Percentiles rank a stretch among this genome's conserved stretches.
These are phyloP conservation scores for Synanthedon andrenaeformis DNA, from an alignment of 2,888 invertebrate genomes.

Conservation along the genomic window DNA sequence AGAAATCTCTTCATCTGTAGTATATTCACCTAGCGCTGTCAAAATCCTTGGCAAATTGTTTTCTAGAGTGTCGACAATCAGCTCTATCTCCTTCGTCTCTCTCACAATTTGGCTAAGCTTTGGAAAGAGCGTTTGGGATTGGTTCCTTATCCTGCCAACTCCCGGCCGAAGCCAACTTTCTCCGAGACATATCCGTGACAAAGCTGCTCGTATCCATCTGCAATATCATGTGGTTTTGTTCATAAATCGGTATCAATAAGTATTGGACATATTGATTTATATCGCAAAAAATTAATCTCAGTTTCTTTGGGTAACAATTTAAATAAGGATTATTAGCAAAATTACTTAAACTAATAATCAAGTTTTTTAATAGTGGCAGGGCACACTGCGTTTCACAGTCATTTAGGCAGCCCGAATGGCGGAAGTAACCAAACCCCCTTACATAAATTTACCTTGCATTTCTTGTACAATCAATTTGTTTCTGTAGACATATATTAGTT, in stretches of 20 bases:
- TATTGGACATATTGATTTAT: not conserved
- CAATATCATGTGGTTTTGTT: slow-evolving; percentile 1
- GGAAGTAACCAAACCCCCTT: too few species aligned
- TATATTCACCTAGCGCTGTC: slow-evolving; percentile 52
- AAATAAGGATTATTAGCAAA: too few species aligned
- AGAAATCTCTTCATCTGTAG: slow-evolving; percentile 60
- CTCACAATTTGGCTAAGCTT: slow-evolving; percentile 52
- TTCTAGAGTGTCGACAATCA: slow-evolving; percentile 55
- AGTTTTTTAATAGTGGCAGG: too few species aligned
- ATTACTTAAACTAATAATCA: too few species aligned
- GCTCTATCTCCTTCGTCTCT: slow-evolving; percentile 39
- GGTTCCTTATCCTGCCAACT: slow-evolving; percentile 54
- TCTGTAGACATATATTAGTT: slow-evolving; percentile 54
- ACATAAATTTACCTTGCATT: slow-evolving; percentile 45
- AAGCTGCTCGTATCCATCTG: slow-evolving; percentile 63
- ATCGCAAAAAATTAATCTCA: not conserved
- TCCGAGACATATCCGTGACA: slow-evolving; percentile 56
- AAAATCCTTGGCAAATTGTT: slow-evolving; percentile 51
- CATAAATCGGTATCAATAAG: too few species aligned
- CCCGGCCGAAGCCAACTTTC: slow-evolving; percentile 60
- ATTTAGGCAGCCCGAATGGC: too few species aligned
- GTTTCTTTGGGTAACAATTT: too few species aligned
- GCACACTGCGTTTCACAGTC: too few species aligned
- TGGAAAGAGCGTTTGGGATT: slow-evolving; percentile 56
- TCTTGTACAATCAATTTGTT: slow-evolving; percentile 49